Conservation (phyloP, 37 sponge, comb jelly and placozoan genomes). For the Halichondria panicea region DNA sequence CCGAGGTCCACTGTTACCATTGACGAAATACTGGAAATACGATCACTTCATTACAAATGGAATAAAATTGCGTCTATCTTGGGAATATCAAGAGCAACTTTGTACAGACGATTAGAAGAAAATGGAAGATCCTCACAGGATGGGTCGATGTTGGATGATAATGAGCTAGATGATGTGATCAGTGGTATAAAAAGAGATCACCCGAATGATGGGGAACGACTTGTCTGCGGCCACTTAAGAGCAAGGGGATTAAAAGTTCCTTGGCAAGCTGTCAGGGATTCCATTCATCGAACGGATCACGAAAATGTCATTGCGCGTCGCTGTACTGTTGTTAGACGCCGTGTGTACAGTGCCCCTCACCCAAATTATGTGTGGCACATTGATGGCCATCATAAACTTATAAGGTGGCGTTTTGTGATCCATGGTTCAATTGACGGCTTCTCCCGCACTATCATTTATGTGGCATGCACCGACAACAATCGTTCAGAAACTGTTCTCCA, state of each 20-base stretch:
- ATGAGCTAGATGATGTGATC: slow-evolving; percentile 10
- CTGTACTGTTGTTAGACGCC: slow-evolving; percentile 4
- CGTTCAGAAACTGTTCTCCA: slow-evolving; percentile 28
- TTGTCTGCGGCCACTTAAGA: slow-evolving; percentile 18
- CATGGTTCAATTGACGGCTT: slow-evolving; percentile 39
- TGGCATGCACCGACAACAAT: slow-evolving; percentile 28
- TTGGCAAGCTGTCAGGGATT: too few species aligned
- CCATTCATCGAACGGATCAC: too few species aligned
- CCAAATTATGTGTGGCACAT: slow-evolving; percentile 41
- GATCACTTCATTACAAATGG: background rate
- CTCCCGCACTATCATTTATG: slow-evolving; percentile 14
- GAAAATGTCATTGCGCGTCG: slow-evolving; percentile 5
- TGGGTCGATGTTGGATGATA: background rate
- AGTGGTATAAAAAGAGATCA: background rate
- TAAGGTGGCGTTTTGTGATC: slow-evolving; percentile 38
- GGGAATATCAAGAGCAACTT: slow-evolving; percentile 4
- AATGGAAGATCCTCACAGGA: background rate
- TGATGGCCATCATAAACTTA: slow-evolving; percentile 20
- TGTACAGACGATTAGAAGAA: slow-evolving; percentile 20
- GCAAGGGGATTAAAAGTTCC: slow-evolving; percentile 9
- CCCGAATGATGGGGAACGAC: slow-evolving; percentile 40
- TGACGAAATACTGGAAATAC: background rate
- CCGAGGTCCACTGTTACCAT: background rate
- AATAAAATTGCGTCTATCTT: slow-evolving; percentile 8
- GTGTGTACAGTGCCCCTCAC: slow-evolving; percentile 17